phyloP scores from a whole-genome alignment of 2,888 invertebrate species.

The Stratiomys singularior region DNA sequence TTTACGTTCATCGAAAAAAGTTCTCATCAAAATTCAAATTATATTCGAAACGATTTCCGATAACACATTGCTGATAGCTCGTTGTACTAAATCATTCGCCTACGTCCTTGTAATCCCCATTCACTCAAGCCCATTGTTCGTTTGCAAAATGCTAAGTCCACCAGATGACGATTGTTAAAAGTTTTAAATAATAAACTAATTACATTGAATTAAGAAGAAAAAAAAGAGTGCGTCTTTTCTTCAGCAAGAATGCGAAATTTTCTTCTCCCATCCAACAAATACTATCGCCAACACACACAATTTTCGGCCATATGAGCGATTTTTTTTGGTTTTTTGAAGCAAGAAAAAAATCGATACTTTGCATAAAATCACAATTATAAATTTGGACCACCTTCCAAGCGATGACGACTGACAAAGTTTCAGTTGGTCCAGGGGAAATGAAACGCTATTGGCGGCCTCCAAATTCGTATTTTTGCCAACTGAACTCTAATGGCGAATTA shows the following conservation, averaged over 20 bases:
- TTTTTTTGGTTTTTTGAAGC: no score
- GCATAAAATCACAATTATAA: conserved; percentile 41
- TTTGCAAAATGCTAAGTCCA: not conserved
- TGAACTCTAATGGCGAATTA: conserved; percentile 32
- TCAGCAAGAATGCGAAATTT: not conserved
- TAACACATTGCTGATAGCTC: no score
- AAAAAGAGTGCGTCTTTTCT: no score
- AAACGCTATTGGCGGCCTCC: not conserved
- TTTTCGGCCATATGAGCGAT: no score
- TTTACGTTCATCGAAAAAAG: no score
- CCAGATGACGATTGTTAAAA: not conserved
- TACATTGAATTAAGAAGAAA: not conserved
- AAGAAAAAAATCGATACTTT: not conserved
- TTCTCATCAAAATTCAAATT: no score
- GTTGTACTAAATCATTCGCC: not conserved
- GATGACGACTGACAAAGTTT: conserved; percentile 24
- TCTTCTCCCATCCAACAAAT: no score
- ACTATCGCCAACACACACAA: no score
- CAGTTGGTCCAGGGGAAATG: not conserved
- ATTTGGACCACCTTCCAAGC: conserved; percentile 38
- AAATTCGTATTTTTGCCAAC: not conserved
- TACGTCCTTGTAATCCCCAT: not conserved
- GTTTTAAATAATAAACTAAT: not conserved
- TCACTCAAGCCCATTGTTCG: not conserved
- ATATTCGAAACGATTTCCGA: no score